phyloP scores from a whole-genome alignment of 2,888 invertebrate species.

The Acanthosepion esculentum region DNA sequence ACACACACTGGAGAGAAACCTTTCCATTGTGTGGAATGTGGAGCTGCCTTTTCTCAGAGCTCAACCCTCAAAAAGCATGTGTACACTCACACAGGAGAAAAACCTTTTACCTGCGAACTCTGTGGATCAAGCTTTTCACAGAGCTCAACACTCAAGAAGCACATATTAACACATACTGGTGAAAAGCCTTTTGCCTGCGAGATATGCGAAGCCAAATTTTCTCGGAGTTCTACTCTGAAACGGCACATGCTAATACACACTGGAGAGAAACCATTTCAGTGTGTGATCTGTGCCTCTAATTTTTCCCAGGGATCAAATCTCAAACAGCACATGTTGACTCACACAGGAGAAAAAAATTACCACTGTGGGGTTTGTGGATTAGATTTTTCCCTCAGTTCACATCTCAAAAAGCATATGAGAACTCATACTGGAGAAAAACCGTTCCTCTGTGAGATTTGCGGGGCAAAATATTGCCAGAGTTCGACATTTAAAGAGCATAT shows the following conservation, averaged over 20 bases:
- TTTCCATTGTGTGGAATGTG: not conserved
- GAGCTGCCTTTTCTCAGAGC: not conserved
- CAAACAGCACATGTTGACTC: not conserved
- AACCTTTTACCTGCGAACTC: not conserved
- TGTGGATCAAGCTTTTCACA: not conserved
- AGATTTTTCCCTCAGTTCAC: not conserved
- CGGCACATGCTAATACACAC: not conserved
- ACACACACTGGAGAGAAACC: not conserved
- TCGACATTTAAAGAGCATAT: not conserved
- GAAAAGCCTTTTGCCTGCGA: not conserved
- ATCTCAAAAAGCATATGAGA: not conserved
- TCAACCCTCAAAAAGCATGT: not conserved
- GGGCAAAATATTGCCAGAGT: slow-evolving; percentile 13
- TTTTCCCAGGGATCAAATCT: not conserved
- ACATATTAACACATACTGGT: not conserved
- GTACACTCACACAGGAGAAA: not conserved
- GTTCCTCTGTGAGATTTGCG: slow-evolving; percentile 4
- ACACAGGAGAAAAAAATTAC: not conserved
- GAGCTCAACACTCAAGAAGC: not conserved
- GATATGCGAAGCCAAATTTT: not conserved
- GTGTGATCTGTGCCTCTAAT: not conserved
- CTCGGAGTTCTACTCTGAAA: not conserved
- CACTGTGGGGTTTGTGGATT: not conserved
- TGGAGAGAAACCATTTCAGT: not conserved
- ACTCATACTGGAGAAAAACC: slow-evolving; percentile 7